phyloP scores from a whole-genome alignment of 2,113 vertebrate genomes.

The Chrysemys picta region DNA sequence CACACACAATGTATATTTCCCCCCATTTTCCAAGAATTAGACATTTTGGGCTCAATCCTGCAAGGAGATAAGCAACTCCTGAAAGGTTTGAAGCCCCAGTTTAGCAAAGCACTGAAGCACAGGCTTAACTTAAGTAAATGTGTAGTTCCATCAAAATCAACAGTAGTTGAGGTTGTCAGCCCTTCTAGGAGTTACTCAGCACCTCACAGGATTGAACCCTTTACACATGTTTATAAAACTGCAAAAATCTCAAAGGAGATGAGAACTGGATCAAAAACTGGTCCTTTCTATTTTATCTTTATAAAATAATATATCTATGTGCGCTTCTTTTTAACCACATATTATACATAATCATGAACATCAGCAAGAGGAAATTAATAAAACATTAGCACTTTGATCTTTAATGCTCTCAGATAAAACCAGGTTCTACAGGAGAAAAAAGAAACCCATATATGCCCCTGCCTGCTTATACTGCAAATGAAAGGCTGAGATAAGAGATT shows the following conservation, averaged over 20 bases:
- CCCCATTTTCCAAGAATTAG: not conserved
- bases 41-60: not conserved
- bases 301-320: not conserved
- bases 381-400: slow-evolving; percentile 14
- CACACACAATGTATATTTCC: not conserved
- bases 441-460: not conserved
- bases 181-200: not conserved
- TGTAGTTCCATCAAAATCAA: not conserved
- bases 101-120: not conserved
- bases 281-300: not conserved
- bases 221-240: not conserved
- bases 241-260: not conserved
- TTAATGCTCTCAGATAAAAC: not conserved
- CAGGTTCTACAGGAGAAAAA: not conserved
- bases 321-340: not conserved
- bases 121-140: not conserved
- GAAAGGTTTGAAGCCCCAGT: not conserved
- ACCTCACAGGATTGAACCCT: not conserved
- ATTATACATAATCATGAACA: not conserved
- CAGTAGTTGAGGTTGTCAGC: not conserved
- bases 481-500: slow-evolving; percentile 31
- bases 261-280: not conserved
- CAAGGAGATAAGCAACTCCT: not conserved
- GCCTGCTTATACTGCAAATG: slow-evolving; percentile 37
- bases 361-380: not conserved